A percentile compares a stretch with the other conserved stretches of the same genome.
phyloP scores from a whole-genome alignment of 2,888 invertebrate species.

The Drosophila suboccidentalis region DNA sequence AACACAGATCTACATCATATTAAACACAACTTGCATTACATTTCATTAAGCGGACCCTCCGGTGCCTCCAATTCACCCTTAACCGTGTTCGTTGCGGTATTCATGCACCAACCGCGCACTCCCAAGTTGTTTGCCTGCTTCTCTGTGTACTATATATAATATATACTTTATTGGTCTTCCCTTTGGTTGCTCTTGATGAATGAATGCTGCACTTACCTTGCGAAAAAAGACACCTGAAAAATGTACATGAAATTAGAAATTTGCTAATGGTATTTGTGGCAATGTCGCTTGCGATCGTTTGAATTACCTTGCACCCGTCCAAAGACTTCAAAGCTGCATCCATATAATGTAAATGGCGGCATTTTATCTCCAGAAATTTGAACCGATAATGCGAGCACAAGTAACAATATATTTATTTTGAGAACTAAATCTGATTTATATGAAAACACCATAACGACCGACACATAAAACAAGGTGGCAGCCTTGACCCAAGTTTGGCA shows the following conservation, averaged over 20 bases:
- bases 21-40: constrained; percentile 83
- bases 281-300: constrained; percentile 7
- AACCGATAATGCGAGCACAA: constrained; percentile 8
- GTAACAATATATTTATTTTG: constrained; percentile 27
- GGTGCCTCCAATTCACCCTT: constrained; percentile 88
- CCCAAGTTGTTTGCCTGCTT: constrained; percentile 87
- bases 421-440: constrained; percentile 51
- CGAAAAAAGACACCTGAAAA: constrained; percentile 83
- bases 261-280: constrained; percentile 13
- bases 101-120: constrained; percentile 90
- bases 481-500: no score
- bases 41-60: constrained; percentile 86
- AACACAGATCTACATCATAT: background rate
- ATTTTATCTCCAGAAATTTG: constrained; percentile 33
- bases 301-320: constrained; percentile 82
- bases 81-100: constrained; percentile 88
- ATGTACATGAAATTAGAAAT: constrained; percentile 16
- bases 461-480: background rate
- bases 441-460: constrained; percentile 63
- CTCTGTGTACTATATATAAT: constrained; percentile 87
- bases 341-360: constrained; percentile 48
- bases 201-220: constrained; percentile 73
- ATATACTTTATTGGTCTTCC: background rate
- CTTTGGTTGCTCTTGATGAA: background rate
- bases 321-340: constrained; percentile 79